phyloP scores from a whole-genome alignment of 2,113 vertebrate genomes.

The Megalops atlanticus region DNA sequence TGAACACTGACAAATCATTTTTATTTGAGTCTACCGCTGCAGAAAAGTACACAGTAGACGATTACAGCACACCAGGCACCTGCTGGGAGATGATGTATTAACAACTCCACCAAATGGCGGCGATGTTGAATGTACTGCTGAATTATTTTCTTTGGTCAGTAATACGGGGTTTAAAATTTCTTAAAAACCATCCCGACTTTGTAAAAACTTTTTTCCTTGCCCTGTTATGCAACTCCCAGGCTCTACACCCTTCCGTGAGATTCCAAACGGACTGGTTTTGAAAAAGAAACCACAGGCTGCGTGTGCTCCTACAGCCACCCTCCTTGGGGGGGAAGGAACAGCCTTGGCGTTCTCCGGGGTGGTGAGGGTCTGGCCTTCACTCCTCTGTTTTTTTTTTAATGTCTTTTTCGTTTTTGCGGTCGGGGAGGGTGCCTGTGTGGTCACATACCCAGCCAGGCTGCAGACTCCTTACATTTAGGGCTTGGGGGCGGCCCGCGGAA shows the following conservation, averaged over 20 bases:
- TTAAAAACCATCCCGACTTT: neutral
- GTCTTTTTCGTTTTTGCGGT: neutral
- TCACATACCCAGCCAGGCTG: neutral
- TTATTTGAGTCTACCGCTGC: too few species aligned
- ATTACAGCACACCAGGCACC: too few species aligned
- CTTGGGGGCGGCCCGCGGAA: neutral
- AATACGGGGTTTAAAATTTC: too few species aligned
- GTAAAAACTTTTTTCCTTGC: too few species aligned
- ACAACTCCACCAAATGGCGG: too few species aligned
- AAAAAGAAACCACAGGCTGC: neutral
- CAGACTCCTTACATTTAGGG: neutral
- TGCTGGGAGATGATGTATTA: too few species aligned
- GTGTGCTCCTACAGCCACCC: neutral
- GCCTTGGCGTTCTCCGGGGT: neutral
- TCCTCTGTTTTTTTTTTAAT: neutral
- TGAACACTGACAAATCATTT: too few species aligned
- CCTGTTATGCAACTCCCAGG: too few species aligned
- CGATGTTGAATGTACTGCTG: too few species aligned
- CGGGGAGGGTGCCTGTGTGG: neutral
- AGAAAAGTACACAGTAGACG: too few species aligned
- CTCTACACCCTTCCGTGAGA: neutral
- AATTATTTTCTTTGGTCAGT: too few species aligned
- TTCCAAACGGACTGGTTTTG: neutral
- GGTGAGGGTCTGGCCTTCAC: neutral
- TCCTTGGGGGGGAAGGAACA: neutral